Base-by-base conservation (phyloP, 2,797 vertebrate genomes). In the Gambusia yucatana region DNA sequence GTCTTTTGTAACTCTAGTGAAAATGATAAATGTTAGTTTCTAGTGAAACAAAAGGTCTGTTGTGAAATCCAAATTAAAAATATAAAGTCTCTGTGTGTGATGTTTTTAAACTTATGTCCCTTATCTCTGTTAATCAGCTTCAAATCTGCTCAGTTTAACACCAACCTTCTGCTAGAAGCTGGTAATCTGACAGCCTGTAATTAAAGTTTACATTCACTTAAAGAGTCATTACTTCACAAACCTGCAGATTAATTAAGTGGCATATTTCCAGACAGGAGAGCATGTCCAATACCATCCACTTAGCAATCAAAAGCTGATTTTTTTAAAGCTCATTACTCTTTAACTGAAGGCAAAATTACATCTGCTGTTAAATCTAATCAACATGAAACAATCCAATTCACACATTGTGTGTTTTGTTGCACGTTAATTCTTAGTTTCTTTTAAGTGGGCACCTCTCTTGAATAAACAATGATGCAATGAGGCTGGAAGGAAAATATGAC, bases 231-330 rank as follows among this genome's bases (percentile, higher is more conserved):
- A 43, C 65, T 44, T 67, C 36, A 67, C 25, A 69, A 43, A 44
- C 39, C 41, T 69, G 39, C 22, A 43, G 65, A 69, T 69, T 70
- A 28, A 70, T 70, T 70, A 70, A 44, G 39, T 70, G 67, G 67
- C 0, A 2, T 28, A 70, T n/a, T 70, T 70, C 41, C 11, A 44
- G 41, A 70, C 39, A 44, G 41, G 11, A 44, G 6, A 28, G 41
- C 41, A n/a, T 44, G 25, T 70, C 67, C 11, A 70, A 44, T 70
- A 7, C 2, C 0, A 70, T 28, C 10, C 22, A 70, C 41, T 44
- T 28, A 28, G 41, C 39, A 70, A 8, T 70, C 39, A n/a, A 44
- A 70, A 14, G 17, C 65, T 43, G 3, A 14, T n/a, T 70, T 44
- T 41, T 69, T 44, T n/a, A 14, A 61, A 39, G 33, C 33, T 65